Percentiles rank a stretch among this genome's conserved stretches.
Evolutionary conservation across 2,797 vertebrate genomes (phyloP).

Genomic region (Leptodactylus fallax): DNA sequence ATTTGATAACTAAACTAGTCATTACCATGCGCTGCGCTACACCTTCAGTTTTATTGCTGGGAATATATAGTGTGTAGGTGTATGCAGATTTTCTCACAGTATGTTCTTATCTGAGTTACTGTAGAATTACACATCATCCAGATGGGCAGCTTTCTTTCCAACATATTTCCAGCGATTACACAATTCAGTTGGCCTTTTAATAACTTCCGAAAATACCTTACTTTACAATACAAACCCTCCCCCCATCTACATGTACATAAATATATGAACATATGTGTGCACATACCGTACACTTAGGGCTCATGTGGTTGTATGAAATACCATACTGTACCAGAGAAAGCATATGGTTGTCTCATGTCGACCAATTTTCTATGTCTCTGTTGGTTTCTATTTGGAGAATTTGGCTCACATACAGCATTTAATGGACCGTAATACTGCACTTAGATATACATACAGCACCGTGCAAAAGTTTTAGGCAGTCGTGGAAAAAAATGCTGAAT

Average conservation of each 20-base stretch:
- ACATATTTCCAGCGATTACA: not conserved
- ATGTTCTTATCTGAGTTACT: not conserved
- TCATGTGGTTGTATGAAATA: too few relatives aligned
- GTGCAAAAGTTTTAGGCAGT: too few relatives aligned
- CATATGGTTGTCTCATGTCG: too few relatives aligned
- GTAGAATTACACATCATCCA: not conserved
- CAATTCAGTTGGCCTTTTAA: not conserved
- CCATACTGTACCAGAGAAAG: too few relatives aligned
- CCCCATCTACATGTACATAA: not conserved
- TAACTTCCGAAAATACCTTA: not conserved
- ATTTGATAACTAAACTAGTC: not conserved
- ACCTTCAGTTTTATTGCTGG: not conserved
- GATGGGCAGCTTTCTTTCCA: not conserved
- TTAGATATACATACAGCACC: too few relatives aligned
- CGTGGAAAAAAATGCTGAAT: too few relatives aligned
- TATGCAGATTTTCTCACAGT: not conserved
- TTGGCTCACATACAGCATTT: too few relatives aligned
- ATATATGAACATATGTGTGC: too few relatives aligned
- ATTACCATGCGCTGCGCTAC: not conserved
- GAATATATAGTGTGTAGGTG: not conserved
- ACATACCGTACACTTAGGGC: too few relatives aligned
- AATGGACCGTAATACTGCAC: too few relatives aligned
- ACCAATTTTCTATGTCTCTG: too few relatives aligned
- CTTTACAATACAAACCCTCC: not conserved
- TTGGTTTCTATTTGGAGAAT: too few relatives aligned